Evolutionary conservation across 2,797 vertebrate genomes (phyloP).

Genomic region (Distichodus sexfasciatus): DNA sequence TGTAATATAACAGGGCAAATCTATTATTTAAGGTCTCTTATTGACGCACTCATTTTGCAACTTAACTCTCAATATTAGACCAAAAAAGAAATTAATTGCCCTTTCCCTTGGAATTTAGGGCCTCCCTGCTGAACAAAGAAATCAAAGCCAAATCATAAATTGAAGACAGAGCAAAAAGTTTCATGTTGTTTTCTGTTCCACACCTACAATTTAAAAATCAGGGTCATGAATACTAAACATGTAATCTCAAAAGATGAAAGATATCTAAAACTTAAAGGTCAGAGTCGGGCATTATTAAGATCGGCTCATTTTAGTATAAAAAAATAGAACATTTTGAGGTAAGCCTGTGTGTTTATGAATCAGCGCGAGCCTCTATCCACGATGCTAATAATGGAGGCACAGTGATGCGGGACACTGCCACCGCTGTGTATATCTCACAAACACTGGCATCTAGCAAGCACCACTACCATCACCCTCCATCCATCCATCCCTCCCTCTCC

Average conservation of each 20-base stretch:
- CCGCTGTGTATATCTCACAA: conserved; percentile 21
- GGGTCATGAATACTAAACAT: too few relatives aligned
- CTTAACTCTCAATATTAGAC: background rate
- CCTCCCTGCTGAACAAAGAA: background rate
- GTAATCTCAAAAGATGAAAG: too few relatives aligned
- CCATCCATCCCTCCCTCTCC: too few relatives aligned
- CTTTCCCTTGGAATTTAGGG: background rate
- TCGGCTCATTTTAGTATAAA: too few relatives aligned
- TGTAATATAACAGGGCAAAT: background rate
- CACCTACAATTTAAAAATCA: too few relatives aligned
- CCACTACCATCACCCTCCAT: conserved; percentile 31
- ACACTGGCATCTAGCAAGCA: conserved; percentile 23
- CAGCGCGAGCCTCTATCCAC: background rate
- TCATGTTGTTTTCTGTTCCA: too few relatives aligned
- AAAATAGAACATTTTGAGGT: conserved; percentile 13
- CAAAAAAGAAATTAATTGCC: background rate
- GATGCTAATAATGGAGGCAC: conserved; percentile 1
- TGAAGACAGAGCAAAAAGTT: too few relatives aligned
- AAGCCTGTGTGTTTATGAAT: background rate
- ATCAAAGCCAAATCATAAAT: too few relatives aligned
- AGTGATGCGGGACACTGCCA: background rate
- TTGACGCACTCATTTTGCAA: background rate
- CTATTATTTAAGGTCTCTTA: background rate
- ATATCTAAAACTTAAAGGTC: too few relatives aligned
- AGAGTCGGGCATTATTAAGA: too few relatives aligned